Base-by-base conservation (phyloP, 2,797 vertebrate genomes). In the Sebastes hopkinsi region DNA sequence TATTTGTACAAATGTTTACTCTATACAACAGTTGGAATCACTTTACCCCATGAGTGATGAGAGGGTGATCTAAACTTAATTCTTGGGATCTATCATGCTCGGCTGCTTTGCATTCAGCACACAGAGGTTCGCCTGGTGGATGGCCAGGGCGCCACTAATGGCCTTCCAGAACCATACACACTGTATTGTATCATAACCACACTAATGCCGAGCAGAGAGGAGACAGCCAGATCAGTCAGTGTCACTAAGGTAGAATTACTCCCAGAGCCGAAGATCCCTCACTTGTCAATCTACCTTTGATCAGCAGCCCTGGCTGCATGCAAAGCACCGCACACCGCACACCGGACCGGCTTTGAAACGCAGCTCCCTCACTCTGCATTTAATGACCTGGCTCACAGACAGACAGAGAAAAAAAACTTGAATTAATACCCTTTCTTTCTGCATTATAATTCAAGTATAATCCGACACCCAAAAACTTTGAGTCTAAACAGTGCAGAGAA, bases 171-270 rank as follows among this genome's bases (percentile, higher is more conserved):
- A 58, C 68, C 11, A 2, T 9, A 42, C 78, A 67, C 65, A 70
- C 75, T 79, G 91, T 81, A 88, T 90, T 80, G 90, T 81, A 87
- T 89, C 89, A 86, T 89, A 85, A 79, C 77, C 29, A 70, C 73
- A 59, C 78, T 84, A 83, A 88, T 78, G 77, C 82, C 18, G 89
- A 79, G 88, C 81, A 72, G 82, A 81, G 62, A 72, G 84, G 78
- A 91, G 83, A 72, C 82, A 72, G 82, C n/a, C 82, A 67, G 75
- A 92, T 92, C 92, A 90, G 88, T 90, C 90, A 89, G 69, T 87
- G 90, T 89, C 92, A 90, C 83, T 91, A 83, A 88, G 87, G 80
- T 90, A 81, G 84, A 92, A 90, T 92, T 88, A 88, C 88, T 87
- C 85, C 70, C 71, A 64, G 70, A 81, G 85, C 85, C 83, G 76